Base-by-base conservation (phyloP, 2,888 invertebrate species). In the Dynastes grantii region DNA sequence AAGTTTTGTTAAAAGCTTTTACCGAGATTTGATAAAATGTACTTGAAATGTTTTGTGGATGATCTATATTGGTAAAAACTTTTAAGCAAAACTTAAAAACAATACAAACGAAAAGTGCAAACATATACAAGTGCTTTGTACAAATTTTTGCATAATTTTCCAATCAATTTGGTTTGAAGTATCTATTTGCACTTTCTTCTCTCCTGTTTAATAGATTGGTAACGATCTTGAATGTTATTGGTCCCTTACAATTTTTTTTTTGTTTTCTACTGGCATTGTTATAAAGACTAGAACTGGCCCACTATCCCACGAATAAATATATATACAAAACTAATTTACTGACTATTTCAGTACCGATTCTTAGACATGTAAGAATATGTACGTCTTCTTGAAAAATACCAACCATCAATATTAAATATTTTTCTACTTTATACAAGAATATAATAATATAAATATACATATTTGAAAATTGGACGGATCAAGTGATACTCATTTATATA, bases 1-100 rank as follows among this genome's bases (percentile, higher is more conserved):
- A 82, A 86, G 86, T 88, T 88, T 87, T 87, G 87, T 86, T 87
- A 86, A 86, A 83, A 85, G 85, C 81, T 82, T 85, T 86, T 80
- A 76, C 76, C 77, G 77, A 13, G 53, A 29, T 71, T 73, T 40
- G 32, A 13, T 11, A 40, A 22, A 40, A 13, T 22, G 13, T 16
- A 55, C 29, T 8, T 22, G 53, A 58, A 37, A 37, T 40, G 40
- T 4, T 71, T 55, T 22, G 22, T 22, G 55, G n/a, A 22, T 0
- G 8, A 58, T 58, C 32, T 40, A 40, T 45, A 27, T 58, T 67
- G 53, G 70, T 71, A 78, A 86, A 85, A 83, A 81, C 83, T 85
- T 83, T 80, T 83, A 83, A 86, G 84, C 87, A 88, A 88, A 88
- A 88, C 87, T 85, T 76, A 27, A 22, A 22, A 73, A 73, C 22